These are phyloP conservation scores for Lithophane semibrunnea DNA, from an alignment of 2,888 invertebrate species.

Conservation along the genomic window DNA sequence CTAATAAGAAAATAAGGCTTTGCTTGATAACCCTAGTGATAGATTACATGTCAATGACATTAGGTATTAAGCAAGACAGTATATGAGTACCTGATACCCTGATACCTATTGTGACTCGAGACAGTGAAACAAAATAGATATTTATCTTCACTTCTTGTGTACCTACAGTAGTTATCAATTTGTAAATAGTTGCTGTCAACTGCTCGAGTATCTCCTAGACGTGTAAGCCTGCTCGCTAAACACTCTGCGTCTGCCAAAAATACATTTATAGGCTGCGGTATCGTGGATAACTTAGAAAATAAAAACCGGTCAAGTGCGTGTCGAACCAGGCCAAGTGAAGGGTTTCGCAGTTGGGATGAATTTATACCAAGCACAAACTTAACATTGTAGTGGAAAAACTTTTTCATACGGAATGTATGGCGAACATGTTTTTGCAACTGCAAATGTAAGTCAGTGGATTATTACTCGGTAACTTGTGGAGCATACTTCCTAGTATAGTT, in stretches of 20 bases:
- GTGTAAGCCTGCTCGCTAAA: not conserved
- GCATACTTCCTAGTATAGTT: too few species aligned
- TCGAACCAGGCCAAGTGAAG: too few species aligned
- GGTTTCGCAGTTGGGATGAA: too few species aligned
- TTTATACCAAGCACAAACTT: too few species aligned
- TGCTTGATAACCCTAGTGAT: not conserved
- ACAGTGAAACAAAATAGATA: not conserved
- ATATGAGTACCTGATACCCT: not conserved
- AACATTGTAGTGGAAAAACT: too few species aligned
- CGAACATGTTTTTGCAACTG: too few species aligned
- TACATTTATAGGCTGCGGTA: not conserved
- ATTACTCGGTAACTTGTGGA: too few species aligned
- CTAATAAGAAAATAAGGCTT: not conserved
- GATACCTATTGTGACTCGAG: not conserved
- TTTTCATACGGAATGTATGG: too few species aligned
- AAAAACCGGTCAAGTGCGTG: not conserved
- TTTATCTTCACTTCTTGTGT: not conserved
- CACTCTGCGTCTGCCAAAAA: not conserved
- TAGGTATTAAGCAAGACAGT: not conserved
- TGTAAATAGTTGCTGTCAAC: not conserved
- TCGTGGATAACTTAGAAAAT: not conserved
- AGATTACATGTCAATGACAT: constrained; percentile 18
- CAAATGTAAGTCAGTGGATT: too few species aligned
- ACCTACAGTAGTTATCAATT: not conserved
- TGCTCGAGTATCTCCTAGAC: not conserved